A percentile compares a stretch with the other conserved stretches of the same genome.
Conservation (phyloP, 2,888 invertebrate species). For the Drosophila pseudotalamancana region DNA sequence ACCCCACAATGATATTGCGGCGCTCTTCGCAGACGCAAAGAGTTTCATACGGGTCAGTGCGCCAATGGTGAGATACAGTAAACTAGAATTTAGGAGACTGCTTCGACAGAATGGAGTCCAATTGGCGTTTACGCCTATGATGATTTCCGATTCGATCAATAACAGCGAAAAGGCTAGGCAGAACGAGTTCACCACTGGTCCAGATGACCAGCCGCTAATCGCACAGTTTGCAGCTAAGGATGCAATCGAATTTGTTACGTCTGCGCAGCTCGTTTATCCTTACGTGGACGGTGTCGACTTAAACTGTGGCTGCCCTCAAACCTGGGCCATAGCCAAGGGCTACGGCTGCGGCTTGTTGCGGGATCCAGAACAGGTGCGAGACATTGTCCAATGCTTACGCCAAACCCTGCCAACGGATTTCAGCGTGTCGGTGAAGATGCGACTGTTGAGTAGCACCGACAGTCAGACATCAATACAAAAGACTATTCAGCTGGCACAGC, state of each 20-base stretch:
- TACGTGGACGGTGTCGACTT: conserved; percentile 96
- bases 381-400: conserved; percentile 91
- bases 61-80: conserved; percentile 93
- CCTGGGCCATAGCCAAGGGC: conserved; percentile 96
- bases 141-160: conserved; percentile 96
- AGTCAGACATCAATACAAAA: conserved; percentile 83
- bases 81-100: conserved; percentile 89
- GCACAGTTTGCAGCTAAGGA: conserved; percentile 98
- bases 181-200: conserved; percentile 91
- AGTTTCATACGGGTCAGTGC: conserved; percentile 91
- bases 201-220: conserved; percentile 93
- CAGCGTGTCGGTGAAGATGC: conserved; percentile 96
- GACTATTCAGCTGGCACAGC: conserved; percentile 92
- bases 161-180: conserved; percentile 93
- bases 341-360: conserved; percentile 93
- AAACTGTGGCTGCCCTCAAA: conserved; percentile 99
- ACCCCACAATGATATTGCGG: conserved; percentile 85
- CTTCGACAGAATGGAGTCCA: conserved; percentile 93
- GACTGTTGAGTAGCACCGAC: conserved; percentile 85
- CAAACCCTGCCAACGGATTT: conserved; percentile 89
- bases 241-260: conserved; percentile 92
- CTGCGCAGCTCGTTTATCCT: conserved; percentile 92
- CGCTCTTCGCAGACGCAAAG: conserved; percentile 87
- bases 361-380: conserved; percentile 92
- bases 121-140: conserved; percentile 98